Base-by-base conservation (phyloP, 2,888 invertebrate species). In the Tenthredo distinguenda region DNA sequence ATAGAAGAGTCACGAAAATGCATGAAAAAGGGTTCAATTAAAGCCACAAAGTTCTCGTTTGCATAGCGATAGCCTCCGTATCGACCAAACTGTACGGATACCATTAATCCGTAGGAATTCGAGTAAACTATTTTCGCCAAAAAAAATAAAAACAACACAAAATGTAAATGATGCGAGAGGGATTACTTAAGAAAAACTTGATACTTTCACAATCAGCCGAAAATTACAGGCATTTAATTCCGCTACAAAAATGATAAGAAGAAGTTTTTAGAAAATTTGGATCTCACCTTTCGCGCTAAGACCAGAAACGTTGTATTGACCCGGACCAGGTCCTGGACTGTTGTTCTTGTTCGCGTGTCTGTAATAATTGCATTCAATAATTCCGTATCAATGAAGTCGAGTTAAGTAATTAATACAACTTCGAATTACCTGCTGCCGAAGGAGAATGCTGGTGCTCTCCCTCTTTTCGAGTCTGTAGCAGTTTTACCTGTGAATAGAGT, bases 231-330 rank as follows among this genome's bases (percentile, higher is more conserved):
- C 21, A 10, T 21, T 21, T 26, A 15, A 62, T 21, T 62, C n/a
- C 26, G 62, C 26, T 26, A 21, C 26, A 9, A 21, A 6, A 62
- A 26, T 12, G 26, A 62, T 10, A 62, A 21, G 62, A 26, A 77
- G n/a, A n/a, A 68, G 2, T 34, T 68, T 26, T 68, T 31, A 34
- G 34, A 34, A 5, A 68, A 18, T 34, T 21, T 21, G 0, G 5
- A 26, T 62, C 90, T 93, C 94, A 96, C 98, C 98, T 96, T 97
- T 98, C 71, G 97, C 95, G 85, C 97, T 97, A 91, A 98, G 95
- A 86, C 98, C 98, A 88, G 97, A 96, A 76, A 98, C 96, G 93
- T 98, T 97, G 94, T 98, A 98, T 87, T 97, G 96, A n/a, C 98
- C 98, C 21, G 98, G 98, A 31, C 98, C 98, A 1, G 98, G 98